Evolutionary conservation across 2,888 invertebrate genomes (phyloP).

Genomic region (Protonemura montana): DNA sequence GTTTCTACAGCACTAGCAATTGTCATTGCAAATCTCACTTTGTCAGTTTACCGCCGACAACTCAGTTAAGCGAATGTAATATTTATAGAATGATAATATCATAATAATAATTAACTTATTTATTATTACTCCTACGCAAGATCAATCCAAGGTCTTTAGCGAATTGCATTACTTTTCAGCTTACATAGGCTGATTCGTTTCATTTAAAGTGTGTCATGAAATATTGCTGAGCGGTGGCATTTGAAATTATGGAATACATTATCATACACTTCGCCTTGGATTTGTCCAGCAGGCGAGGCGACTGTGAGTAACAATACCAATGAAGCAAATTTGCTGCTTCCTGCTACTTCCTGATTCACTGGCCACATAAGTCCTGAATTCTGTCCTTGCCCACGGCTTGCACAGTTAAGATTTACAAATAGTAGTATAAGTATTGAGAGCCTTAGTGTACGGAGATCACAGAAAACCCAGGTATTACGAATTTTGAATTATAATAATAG

Average conservation of each 20-base stretch:
- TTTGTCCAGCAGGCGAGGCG: neutral
- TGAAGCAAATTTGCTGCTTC: neutral
- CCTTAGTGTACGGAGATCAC: too few relatives aligned
- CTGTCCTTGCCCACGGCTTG: neutral
- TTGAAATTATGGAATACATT: neutral
- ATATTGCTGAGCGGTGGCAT: neutral
- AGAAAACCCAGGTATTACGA: too few relatives aligned
- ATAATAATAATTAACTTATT: neutral
- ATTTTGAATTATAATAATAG: too few relatives aligned
- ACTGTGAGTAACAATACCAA: neutral
- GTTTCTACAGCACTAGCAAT: neutral
- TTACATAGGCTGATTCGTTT: neutral
- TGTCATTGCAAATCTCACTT: neutral
- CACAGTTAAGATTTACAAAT: too few relatives aligned
- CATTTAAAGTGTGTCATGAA: neutral
- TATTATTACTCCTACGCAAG: constrained; percentile 3
- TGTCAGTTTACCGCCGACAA: neutral
- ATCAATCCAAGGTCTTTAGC: constrained; percentile 12
- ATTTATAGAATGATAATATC: neutral
- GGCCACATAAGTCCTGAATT: neutral
- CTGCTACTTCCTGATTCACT: neutral
- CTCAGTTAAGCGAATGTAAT: neutral
- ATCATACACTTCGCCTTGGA: neutral
- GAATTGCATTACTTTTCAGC: neutral
- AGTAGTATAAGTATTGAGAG: too few relatives aligned